Evolutionary conservation across 2,888 invertebrate genomes (phyloP), one percentile per base, ranked within the genome.

Genomic region (Taphrorychus bicolor): DNA sequence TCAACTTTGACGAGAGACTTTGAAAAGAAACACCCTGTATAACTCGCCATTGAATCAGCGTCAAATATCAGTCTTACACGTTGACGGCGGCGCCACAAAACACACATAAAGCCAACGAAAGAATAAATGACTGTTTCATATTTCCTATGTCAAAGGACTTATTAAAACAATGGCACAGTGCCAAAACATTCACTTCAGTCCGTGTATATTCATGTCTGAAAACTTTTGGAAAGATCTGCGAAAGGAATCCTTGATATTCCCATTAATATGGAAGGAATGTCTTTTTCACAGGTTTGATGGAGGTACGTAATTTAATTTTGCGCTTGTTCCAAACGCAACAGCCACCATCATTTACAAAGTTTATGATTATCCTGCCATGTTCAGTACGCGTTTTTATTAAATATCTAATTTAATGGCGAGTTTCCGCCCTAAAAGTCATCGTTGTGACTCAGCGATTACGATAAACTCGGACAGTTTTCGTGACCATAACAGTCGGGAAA

Each of bases 401-500:
- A 45, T 45, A 45, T 45, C 17, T 4, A 7, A n/a, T n/a, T n/a
- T n/a, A 52, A 1, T 52, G 3, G 3, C 32, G 32, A n/a, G 7
- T 45, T 41, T 42, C 7, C 45, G 23, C 54, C 17, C 32, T 54
- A 54, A 57, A 59, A 56, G 40, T 59, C 45, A 49, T 40, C 17
- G 22, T 22, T 24, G 58, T 58, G 64, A 64, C 18, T 58, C 52
- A 58, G 58, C 51, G 40, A 16, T 52, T 51, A 21, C 16, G 52
- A 60, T 61, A 24, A 54, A 56, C 17, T 24, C 41, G 48, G 42
- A 64, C 49, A 22, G 42, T 17, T 22, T 64, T 59, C 64, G 64
- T 64, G 64, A 59, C 64, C 64, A 42, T 42, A 64, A 63, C 56
- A 63, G 32, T 45, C 21, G 22, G 4, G 23, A 58, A 58, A 64